A percentile compares a stretch with the other conserved stretches of the same genome.
phyloP scores from a whole-genome alignment of 1,140 invertebrate species.

The Uloborus diversus region DNA sequence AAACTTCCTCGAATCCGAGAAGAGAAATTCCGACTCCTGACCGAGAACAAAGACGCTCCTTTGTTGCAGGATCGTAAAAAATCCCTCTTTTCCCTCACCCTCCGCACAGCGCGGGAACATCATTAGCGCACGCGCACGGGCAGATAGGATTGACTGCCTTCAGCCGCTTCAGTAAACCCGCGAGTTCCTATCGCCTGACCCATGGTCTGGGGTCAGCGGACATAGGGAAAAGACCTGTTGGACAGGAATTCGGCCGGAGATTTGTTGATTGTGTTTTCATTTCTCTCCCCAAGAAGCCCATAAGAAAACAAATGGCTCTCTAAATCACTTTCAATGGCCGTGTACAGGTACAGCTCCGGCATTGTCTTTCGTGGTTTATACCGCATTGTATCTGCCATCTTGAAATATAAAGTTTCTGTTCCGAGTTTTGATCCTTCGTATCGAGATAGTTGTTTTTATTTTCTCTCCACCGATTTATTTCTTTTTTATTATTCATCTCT shows the following conservation, averaged over 20 bases:
- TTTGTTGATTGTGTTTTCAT: neutral
- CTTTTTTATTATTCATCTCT: neutral
- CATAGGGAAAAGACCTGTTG: constrained; percentile 50
- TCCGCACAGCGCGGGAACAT: no score
- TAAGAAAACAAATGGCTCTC: constrained; percentile 45
- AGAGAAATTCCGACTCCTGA: no score
- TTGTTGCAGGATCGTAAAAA: no score
- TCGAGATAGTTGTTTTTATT: neutral
- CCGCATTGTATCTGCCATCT: neutral
- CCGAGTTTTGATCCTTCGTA: neutral
- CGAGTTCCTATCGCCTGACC: constrained; percentile 36
- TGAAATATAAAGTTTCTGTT: constrained; percentile 30
- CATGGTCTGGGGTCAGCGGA: constrained; percentile 43
- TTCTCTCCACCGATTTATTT: neutral
- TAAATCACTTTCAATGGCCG: constrained; percentile 47
- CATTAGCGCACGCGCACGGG: no score
- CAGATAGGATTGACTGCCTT: neutral
- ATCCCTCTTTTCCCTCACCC: no score
- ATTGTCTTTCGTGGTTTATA: constrained; percentile 33
- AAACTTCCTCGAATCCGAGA: no score
- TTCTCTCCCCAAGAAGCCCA: neutral
- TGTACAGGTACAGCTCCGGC: constrained; percentile 31
- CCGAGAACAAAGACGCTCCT: no score
- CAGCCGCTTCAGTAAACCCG: constrained; percentile 10
- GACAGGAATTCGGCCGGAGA: constrained; percentile 51